A percentile compares a stretch with the other conserved stretches of the same genome.
Conservation (phyloP, 1,140 invertebrate genomes). For the Psix sp. region DNA sequence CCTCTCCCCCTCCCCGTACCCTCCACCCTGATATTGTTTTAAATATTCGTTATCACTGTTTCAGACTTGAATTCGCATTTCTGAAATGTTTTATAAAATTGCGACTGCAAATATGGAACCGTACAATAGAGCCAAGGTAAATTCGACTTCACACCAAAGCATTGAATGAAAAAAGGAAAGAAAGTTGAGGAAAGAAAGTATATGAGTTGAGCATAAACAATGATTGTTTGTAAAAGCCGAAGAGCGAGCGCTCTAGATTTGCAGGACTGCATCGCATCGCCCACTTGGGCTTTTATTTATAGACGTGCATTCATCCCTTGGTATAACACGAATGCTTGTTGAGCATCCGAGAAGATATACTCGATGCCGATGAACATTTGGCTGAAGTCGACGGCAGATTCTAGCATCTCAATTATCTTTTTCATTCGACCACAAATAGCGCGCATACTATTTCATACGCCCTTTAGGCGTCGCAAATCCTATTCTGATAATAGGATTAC, state of each 20-base stretch:
- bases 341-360: conserved; percentile 44
- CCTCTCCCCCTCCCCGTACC: too few species aligned
- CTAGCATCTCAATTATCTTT: conserved; percentile 54
- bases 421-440: conserved; percentile 53
- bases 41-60: too few species aligned
- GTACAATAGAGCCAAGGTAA: too few species aligned
- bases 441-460: conserved; percentile 28
- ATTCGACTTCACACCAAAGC: too few species aligned
- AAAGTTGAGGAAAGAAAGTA: neutral
- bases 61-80: too few species aligned
- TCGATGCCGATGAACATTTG: conserved; percentile 52
- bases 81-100: too few species aligned
- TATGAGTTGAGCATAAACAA: conserved; percentile 59
- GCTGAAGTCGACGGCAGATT: conserved; percentile 17
- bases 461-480: too few species aligned
- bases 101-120: too few species aligned
- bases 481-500: too few species aligned
- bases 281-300: conserved; percentile 67
- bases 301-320: conserved; percentile 62
- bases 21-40: too few species aligned
- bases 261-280: conserved; percentile 63
- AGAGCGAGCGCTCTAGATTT: conserved; percentile 63
- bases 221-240: conserved; percentile 61
- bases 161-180: neutral
- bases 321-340: conserved; percentile 43